These are phyloP conservation scores for Micrastur ruficollis DNA, from an alignment of 2,797 vertebrate genomes.

Conservation along the genomic window DNA sequence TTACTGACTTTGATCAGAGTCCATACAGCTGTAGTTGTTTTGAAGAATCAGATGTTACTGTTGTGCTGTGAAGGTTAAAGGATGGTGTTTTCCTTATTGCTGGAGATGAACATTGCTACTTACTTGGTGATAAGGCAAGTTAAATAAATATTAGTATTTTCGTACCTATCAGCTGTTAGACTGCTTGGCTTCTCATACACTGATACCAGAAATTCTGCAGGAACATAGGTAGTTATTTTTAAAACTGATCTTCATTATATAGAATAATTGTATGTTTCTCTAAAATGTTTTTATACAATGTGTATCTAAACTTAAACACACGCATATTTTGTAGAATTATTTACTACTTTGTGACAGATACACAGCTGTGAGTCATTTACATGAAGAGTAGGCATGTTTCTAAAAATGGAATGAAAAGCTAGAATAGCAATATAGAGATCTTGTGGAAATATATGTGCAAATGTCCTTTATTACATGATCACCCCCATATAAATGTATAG, in stretches of 20 bases:
- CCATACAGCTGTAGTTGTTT: conserved; percentile 22
- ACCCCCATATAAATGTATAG: not conserved
- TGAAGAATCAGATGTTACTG: conserved; percentile 1
- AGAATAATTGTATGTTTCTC: conserved; percentile 10
- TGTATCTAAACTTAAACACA: not conserved
- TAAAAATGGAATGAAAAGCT: not conserved
- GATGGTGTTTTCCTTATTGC: not conserved
- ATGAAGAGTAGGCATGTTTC: conserved; percentile 10
- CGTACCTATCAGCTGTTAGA: not conserved
- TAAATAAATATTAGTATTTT: not conserved
- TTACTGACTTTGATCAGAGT: conserved; percentile 24
- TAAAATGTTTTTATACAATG: not conserved
- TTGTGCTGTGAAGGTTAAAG: not conserved
- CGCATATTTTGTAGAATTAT: conserved; percentile 11
- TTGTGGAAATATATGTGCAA: not conserved
- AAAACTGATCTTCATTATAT: not conserved
- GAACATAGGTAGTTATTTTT: not conserved
- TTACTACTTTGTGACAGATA: conserved; percentile 22
- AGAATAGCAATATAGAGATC: not conserved
- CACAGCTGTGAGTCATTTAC: conserved; percentile 41
- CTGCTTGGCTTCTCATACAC: not conserved
- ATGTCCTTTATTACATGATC: not conserved
- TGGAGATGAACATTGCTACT: not conserved
- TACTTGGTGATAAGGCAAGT: not conserved
- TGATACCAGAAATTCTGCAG: not conserved